Evolutionary conservation across 2,113 vertebrate species (phyloP), one percentile per base, ranked within the genome.

Genomic region (Cephalopholis sonnerati): DNA sequence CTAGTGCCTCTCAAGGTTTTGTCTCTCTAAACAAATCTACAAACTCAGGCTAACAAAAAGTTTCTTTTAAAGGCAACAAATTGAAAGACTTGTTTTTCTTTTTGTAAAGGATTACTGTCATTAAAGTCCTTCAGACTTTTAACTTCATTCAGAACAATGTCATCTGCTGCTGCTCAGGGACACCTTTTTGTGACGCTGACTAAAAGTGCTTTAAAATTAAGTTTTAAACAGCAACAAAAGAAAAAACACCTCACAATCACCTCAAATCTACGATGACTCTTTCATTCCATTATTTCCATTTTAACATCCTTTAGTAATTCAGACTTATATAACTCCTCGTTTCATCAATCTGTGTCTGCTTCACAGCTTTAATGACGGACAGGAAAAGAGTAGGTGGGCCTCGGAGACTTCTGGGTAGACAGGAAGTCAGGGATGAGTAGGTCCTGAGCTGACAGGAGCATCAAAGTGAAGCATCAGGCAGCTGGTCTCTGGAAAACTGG

Each of bases 371-470:
- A 70, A 74, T 66, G 75, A 84, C 27, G 58, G 78, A 76, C 58
- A 2, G 62, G 59, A 18, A 32, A 22, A 16, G 69, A 61, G 83
- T 46, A 57, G 73, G 41, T 12, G 73, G 77, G 36, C 75, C 75
- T 70, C 44, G 2, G 86, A 64, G 88, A 12, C 59, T 65, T 80
- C n/a, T 73, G 63, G 79, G 64, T 62, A 87, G 81, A 86, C 83
- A 72, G 82, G 79, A 79, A 81, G 81, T 79, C 82, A 83, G 68
- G 83, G 79, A 82, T 79, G 92, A 88, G 79, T 72, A 78, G 66
- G 24, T 84, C 68, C 64, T 50, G 61, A 54, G 59, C n/a, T 86
- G 83, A 86, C 84, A 89, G 50, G 63, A 66, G 51, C 39, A 44
- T 69, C 65, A 55, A 16, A 64, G 61, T n/a, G 13, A 46, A 69